Evolutionary conservation across 2,888 invertebrate genomes (phyloP), one percentile per base, ranked within the genome.

Genomic region (Polydrusus tereticollis): DNA sequence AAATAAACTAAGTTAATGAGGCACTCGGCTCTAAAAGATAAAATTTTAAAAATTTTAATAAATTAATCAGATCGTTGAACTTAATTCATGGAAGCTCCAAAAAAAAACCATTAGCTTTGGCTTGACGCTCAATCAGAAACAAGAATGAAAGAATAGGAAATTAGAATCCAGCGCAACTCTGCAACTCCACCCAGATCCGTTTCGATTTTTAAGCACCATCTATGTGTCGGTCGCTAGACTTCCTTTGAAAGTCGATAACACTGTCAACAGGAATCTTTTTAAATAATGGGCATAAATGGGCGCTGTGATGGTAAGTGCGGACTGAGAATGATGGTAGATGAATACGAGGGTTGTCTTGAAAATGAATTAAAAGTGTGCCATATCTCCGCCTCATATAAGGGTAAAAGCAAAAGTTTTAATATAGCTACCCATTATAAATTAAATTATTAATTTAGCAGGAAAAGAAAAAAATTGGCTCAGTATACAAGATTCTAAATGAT

Each of bases 141-240:
- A 20, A 12, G 63, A 45, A 47, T 63, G 33, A 50, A 63, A 50
- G 43, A 45, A 45, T n/a, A 12, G 36, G n/a, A 41, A 41, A 50
- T 12, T 12, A 50, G 26, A 47, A 62, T 12, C 18, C 29, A 18
- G 16, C 26, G 16, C 16, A 3, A 55, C 6, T 21, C 10, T 10
- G 8, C 16, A 14, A 29, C 52, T 52, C 52, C 52, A 55, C 52
- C 52, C 52, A 55, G 29, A 16, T 4, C 16, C 21, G 45, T 26
- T 41, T 60, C 41, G 60, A 29, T 60, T 60, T 41, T 29, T 21
- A 33, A 55, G 55, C 55, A n/a, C 65, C 65, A 65, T 65, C 65
- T 65, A 14, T 36, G 8, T 21, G 43, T 16, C 8, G 21, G n/a
- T 18, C 12, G 65, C 43, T 29, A 38, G 55, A 65, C 65, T 55